Evolutionary conservation across 2,113 vertebrate genomes (phyloP), one percentile per base, ranked within the genome.

Genomic region (Syngnathus floridae): DNA sequence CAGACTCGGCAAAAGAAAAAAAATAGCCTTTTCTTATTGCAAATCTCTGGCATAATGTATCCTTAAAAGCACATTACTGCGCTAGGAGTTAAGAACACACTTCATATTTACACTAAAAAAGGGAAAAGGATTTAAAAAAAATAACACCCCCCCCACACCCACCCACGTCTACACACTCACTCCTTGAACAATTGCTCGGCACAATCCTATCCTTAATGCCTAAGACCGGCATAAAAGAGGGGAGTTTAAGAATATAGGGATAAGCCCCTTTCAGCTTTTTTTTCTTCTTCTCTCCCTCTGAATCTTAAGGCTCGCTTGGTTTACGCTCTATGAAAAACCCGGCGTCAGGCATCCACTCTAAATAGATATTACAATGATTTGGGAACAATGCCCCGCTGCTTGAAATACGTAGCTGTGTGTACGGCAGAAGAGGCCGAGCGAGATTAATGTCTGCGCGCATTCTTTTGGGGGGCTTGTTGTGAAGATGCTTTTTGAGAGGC

Each of bases 311-410:
- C 88, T 88, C 7, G 31, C 56, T n/a, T 11, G 89, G 88, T 91
- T 90, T 91, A 91, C 90, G 88, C 88, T 89, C 84, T 72, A 74
- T 91, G 90, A 92, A 92, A 90, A 87, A 43, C 89, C 78, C 83
- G 90, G 88, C 90, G 90, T 87, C 85, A 31, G 80, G 81, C 88
- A 83, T 89, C 91, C 89, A 90, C 89, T 90, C 88, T 91, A 90
- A 92, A 92, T 91, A 90, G 91, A 92, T 91, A 92, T 92, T 92
- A 92, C 91, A 92, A 91, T 91, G 91, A 92, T 92, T 91, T 84
- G 88, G 88, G 90, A 90, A 91, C 91, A 92, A 92, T 90, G 84
- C 78, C 22, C n/a, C 69, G 84, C 67, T 60, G 82, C 85, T 55
- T 88, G 87, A 88, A 89, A 86, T 88, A 84, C 90, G 86, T 88